phyloP scores from a whole-genome alignment of 2,888 invertebrate species.

The Hydriomena furcata region DNA sequence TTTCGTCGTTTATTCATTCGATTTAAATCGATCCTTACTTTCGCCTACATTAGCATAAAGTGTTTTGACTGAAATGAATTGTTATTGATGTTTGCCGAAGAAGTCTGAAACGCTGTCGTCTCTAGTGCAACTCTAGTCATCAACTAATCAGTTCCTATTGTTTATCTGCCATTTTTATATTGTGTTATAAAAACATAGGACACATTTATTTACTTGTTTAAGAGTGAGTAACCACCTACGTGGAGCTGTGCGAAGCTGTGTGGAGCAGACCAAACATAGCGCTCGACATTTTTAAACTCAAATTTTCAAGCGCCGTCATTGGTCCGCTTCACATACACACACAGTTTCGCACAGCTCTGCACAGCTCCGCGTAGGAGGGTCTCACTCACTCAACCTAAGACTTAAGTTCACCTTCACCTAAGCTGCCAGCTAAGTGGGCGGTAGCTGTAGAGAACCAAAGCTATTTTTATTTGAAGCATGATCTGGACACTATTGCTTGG shows the following conservation, averaged over 20 bases:
- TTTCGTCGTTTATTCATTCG: slow-evolving; percentile 25
- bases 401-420: slow-evolving; percentile 3
- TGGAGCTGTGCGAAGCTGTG: no score
- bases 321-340: no score
- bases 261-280: no score
- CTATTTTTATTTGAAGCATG: background rate
- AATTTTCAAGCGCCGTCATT: no score
- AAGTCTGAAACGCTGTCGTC: slow-evolving; percentile 58
- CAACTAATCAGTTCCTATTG: slow-evolving; percentile 39
- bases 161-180: slow-evolving; percentile 27
- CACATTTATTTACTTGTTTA: no score
- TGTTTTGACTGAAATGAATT: slow-evolving; percentile 62
- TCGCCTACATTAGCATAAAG: slow-evolving; percentile 47
- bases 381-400: no score
- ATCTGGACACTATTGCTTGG: background rate
- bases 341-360: no score
- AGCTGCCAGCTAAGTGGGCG: no score
- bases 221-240: no score
- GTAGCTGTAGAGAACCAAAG: no score
- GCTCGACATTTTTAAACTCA: no score
- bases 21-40: slow-evolving; percentile 24
- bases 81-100: slow-evolving; percentile 60
- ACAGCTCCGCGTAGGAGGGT: no score
- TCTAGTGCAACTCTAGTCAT: slow-evolving; percentile 50
- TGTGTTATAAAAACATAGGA: background rate